Percentiles rank a stretch among this genome's conserved stretches.
phyloP scores from a whole-genome alignment of 2,797 vertebrate genomes.

The Liparis tanakae region DNA sequence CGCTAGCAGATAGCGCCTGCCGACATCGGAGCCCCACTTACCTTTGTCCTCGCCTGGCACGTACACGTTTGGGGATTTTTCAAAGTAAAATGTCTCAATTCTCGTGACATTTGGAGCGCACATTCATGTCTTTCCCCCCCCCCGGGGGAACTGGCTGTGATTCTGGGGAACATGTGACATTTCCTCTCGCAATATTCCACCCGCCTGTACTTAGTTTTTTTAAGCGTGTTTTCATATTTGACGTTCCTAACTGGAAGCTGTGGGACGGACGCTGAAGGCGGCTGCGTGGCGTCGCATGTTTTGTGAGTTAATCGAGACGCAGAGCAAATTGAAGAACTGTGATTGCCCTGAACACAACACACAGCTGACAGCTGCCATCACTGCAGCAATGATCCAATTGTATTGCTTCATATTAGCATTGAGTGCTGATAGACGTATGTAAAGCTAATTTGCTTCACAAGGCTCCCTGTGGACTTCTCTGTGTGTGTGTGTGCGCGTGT shows the following conservation, averaged over 20 bases:
- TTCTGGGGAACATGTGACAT: background rate
- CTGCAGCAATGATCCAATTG: conserved; percentile 67
- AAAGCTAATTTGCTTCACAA: conserved; percentile 71
- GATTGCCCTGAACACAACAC: conserved; percentile 40
- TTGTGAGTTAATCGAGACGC: conserved; percentile 32
- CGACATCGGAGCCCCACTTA: too few species aligned
- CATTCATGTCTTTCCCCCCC: background rate
- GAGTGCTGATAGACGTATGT: conserved; percentile 67
- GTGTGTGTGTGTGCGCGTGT: background rate
- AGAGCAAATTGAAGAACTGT: conserved; percentile 12
- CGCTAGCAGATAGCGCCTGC: background rate
- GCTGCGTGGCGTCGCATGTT: conserved; percentile 15
- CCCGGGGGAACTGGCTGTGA: too few species aligned
- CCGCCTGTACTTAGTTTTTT: background rate
- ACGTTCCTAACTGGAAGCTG: background rate
- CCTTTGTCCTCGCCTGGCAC: background rate
- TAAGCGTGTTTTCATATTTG: background rate
- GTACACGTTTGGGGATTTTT: background rate
- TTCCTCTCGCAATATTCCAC: too few species aligned
- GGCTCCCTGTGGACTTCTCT: conserved; percentile 62
- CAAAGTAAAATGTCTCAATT: background rate
- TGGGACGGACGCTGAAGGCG: background rate
- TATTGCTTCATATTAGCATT: conserved; percentile 54
- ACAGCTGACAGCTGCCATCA: conserved; percentile 67
- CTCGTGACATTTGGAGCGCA: background rate